Evolutionary conservation across 2,888 invertebrate species (phyloP).

Genomic region (Megaustenia siamemsis): DNA sequence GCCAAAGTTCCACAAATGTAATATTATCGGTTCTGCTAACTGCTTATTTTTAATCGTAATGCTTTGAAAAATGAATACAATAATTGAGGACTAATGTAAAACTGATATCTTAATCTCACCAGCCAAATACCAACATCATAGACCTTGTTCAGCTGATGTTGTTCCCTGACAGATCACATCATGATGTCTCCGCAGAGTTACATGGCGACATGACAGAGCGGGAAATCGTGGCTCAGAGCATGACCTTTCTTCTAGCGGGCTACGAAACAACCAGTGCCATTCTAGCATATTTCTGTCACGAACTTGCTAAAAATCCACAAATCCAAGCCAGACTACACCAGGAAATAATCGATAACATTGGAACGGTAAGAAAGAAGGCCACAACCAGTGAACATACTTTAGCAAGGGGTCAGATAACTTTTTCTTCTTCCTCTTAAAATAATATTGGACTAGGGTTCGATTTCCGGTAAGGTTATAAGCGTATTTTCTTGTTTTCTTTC

Average conservation of each 20-base stretch:
- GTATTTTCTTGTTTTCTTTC: no score
- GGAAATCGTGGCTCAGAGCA: constrained; percentile 75
- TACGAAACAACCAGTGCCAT: constrained; percentile 83
- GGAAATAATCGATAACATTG: constrained; percentile 78
- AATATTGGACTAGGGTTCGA: no score
- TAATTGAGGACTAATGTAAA: background rate
- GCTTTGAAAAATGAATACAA: no score
- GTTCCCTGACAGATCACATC: constrained; percentile 68
- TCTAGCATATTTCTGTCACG: constrained; percentile 80
- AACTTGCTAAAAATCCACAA: constrained; percentile 80
- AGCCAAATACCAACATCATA: constrained; percentile 63
- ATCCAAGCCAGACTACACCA: constrained; percentile 80
- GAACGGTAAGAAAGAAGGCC: constrained; percentile 48
- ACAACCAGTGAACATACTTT: background rate
- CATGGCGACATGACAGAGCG: constrained; percentile 64
- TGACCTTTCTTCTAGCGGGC: constrained; percentile 82
- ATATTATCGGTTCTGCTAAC: no score
- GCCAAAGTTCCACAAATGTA: no score
- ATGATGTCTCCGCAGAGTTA: constrained; percentile 26
- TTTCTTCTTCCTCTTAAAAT: no score
- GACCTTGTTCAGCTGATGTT: constrained; percentile 81
- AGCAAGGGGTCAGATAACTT: no score
- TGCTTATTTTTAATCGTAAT: no score
- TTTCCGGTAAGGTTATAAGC: no score
- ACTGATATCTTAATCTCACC: background rate